Evolutionary conservation across 2,797 vertebrate species (phyloP).

Genomic region (Pempheris klunzingeri): DNA sequence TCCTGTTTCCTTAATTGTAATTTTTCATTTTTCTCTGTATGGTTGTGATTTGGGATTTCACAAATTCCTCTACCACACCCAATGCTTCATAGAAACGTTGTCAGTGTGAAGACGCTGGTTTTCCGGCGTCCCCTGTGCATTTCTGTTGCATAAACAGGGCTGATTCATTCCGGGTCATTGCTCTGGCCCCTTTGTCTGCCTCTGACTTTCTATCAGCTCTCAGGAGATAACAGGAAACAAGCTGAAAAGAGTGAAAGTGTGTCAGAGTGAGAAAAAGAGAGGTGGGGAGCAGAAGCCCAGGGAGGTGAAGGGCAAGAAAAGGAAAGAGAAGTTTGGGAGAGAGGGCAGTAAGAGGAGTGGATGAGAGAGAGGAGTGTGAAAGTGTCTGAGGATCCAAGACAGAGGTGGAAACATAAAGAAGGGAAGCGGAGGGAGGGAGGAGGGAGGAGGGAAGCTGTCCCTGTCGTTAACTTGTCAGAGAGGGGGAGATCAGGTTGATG

Average conservation of each 20-base stretch:
- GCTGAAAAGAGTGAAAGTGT: conserved; percentile 61
- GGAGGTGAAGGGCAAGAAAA: conserved; percentile 1
- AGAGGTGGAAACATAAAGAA: conserved; percentile 22
- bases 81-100: not conserved
- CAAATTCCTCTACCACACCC: not conserved
- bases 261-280: conserved; percentile 30
- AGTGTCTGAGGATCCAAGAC: conserved; percentile 18
- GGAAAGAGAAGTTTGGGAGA: conserved; percentile 23
- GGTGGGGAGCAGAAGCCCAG: not conserved
- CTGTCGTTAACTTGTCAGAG: conserved; percentile 66
- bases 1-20: not conserved
- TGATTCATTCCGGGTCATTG: conserved; percentile 36
- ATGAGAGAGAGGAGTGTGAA: conserved; percentile 16
- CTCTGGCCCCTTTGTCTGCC: conserved; percentile 37
- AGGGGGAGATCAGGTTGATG: conserved; percentile 38
- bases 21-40: not conserved
- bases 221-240: conserved; percentile 50
- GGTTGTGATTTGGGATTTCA: not conserved
- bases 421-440: conserved; percentile 2
- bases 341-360: conserved; percentile 40
- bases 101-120: not conserved
- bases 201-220: conserved; percentile 50
- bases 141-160: conserved; percentile 24
- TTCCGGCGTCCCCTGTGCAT: conserved; percentile 5
- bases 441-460: conserved; percentile 35